Evolutionary conservation across 2,797 vertebrate species (phyloP).

Genomic region (Liparis tanakae): DNA sequence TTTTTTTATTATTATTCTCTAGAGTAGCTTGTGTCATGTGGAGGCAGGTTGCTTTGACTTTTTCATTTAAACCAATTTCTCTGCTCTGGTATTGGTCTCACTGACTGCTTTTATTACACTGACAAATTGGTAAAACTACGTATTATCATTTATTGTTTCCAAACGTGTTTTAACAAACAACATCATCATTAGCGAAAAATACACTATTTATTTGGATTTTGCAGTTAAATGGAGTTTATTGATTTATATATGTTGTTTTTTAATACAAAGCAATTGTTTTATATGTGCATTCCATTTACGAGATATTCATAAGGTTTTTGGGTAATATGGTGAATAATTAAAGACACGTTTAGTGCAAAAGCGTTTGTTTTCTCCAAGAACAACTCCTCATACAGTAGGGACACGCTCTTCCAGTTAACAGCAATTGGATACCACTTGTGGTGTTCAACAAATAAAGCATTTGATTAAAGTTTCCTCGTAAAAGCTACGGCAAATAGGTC

Average conservation of each 20-base stretch:
- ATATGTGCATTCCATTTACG: slow-evolving; percentile 27
- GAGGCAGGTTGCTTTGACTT: too few relatives aligned
- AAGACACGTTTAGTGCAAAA: slow-evolving; percentile 60
- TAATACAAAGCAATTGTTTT: slow-evolving; percentile 7
- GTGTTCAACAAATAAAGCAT: slow-evolving; percentile 73
- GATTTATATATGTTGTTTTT: slow-evolving; percentile 15
- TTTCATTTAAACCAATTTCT: not conserved
- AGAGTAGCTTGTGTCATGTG: not conserved
- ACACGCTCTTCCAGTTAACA: slow-evolving; percentile 62
- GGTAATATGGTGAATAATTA: slow-evolving; percentile 50
- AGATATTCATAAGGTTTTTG: slow-evolving; percentile 48
- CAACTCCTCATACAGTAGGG: slow-evolving; percentile 37
- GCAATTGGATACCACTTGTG: slow-evolving; percentile 64
- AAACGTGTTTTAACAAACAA: too few relatives aligned
- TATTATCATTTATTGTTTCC: slow-evolving; percentile 11
- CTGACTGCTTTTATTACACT: slow-evolving; percentile 12
- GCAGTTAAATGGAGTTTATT: slow-evolving; percentile 25
- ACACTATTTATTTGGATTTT: slow-evolving; percentile 24
- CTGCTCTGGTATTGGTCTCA: not conserved
- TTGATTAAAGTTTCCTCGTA: slow-evolving; percentile 73
- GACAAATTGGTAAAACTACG: slow-evolving; percentile 27
- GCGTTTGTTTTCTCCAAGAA: slow-evolving; percentile 59
- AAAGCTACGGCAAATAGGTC: slow-evolving; percentile 58
- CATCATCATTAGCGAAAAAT: slow-evolving; percentile 21
- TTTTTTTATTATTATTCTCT: not conserved